phyloP scores from a whole-genome alignment of 2,888 invertebrate species.

The Oscheius sp. region DNA sequence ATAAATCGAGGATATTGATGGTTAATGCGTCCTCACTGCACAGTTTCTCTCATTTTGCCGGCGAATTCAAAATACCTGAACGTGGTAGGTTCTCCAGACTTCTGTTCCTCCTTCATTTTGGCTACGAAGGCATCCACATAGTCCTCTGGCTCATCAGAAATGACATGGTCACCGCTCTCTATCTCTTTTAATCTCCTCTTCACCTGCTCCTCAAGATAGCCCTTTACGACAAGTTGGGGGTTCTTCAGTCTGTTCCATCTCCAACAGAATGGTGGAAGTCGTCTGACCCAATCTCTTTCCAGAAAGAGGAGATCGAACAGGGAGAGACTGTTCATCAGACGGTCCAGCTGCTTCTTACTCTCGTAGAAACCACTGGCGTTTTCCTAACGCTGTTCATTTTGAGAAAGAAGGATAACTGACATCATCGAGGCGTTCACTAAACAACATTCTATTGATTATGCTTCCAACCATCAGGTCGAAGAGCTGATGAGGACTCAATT shows the following conservation, averaged over 20 bases:
- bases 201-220: slow-evolving; percentile 20
- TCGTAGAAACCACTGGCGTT: no score
- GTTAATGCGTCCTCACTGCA: slow-evolving; percentile 42
- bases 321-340: slow-evolving; percentile 32
- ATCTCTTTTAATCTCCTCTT: slow-evolving; percentile 13
- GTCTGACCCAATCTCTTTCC: background rate
- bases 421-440: slow-evolving; percentile 34
- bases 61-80: background rate
- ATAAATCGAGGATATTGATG: slow-evolving; percentile 49
- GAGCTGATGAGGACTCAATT: slow-evolving; percentile 35
- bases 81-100: background rate
- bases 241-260: background rate
- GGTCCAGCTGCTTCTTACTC: slow-evolving; percentile 42
- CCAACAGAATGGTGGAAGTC: background rate
- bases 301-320: slow-evolving; percentile 38
- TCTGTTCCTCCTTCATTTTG: slow-evolving; percentile 47
- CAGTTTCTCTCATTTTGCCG: background rate
- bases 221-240: background rate
- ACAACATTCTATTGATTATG: slow-evolving; percentile 53
- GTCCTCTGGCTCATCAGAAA: slow-evolving; percentile 45
- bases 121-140: slow-evolving; percentile 49
- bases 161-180: slow-evolving; percentile 38
- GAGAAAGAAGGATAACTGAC: background rate
- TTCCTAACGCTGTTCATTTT: background rate
- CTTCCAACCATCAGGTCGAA: slow-evolving; percentile 50